Percentiles rank a stretch among this genome's conserved stretches.
Evolutionary conservation across 2,888 invertebrate genomes (phyloP).

Genomic region (Hypolimnas misippus): DNA sequence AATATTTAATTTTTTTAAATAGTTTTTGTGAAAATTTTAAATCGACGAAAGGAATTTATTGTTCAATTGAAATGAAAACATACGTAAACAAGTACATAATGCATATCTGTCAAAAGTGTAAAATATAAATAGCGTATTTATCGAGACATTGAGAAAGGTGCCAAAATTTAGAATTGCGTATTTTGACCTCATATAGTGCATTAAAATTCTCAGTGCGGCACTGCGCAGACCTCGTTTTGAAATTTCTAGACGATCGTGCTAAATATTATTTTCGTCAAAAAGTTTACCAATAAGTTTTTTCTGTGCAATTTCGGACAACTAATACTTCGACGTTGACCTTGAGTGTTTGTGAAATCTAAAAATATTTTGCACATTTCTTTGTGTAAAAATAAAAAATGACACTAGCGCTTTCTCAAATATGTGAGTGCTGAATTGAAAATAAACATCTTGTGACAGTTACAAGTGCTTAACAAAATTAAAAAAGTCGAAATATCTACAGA

Average conservation of each 20-base stretch:
- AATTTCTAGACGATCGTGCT: constrained; percentile 9
- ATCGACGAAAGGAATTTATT: constrained; percentile 55
- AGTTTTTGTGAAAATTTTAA: constrained; percentile 27
- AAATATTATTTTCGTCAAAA: constrained; percentile 8
- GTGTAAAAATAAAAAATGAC: neutral
- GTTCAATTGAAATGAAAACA: neutral
- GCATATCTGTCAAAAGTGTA: constrained; percentile 35
- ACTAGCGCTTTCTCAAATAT: neutral
- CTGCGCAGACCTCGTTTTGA: constrained; percentile 56
- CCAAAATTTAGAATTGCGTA: constrained; percentile 58
- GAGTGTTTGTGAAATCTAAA: constrained; percentile 31
- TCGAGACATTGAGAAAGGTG: constrained; percentile 43
- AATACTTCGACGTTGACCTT: constrained; percentile 20
- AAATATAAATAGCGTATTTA: constrained; percentile 25
- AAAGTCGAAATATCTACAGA: too few species aligned
- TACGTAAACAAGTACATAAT: constrained; percentile 34
- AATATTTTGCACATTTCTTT: constrained; percentile 18
- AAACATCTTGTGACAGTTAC: neutral
- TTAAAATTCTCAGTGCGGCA: constrained; percentile 57
- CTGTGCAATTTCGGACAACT: neutral
- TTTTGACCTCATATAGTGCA: constrained; percentile 68
- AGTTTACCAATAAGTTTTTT: constrained; percentile 1
- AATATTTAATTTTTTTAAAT: constrained; percentile 28
- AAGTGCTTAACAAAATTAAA: too few species aligned
- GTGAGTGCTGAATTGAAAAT: neutral